Evolutionary conservation across 2,888 invertebrate genomes (phyloP), one percentile per base, ranked within the genome.

Genomic region (Cremastinae sp.): DNA sequence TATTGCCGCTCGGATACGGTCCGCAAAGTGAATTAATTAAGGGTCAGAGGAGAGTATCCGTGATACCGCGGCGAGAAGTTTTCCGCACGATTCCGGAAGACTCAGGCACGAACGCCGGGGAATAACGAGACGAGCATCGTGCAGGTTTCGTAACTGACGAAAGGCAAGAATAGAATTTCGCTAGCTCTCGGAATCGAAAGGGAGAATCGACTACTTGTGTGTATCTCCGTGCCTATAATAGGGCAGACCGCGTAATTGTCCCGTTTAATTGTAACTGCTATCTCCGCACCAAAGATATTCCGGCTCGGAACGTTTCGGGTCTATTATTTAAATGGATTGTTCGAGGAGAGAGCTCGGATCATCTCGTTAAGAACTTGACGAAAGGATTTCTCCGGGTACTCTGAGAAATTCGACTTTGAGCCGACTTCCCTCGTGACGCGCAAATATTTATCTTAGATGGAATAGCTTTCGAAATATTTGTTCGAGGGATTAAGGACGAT

Each of bases 11-110:
- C 79, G 81, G 78, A 81, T 84, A 77, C 78, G 77, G 81, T 76
- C 64, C 74, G 81, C 81, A 84, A 86, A 86, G 83, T 85, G 85
- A 87, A 87, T 87, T 86, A 87, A 88, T 87, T 87, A 84, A 83
- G 84, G 83, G 79, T 84, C 82, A 79, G 79, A 79, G 75, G 2
- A 28, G 76, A 70, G 61, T 55, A 41, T 47, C 55, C 68, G 70
- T 71, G 77, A 74, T 70, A 75, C 70, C 49, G 10, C 14, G 22
- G 59, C 37, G 68, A 55, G 39, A 51, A 61, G 58, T 69, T 51
- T 69, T 66, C 62, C 66, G 22, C 69, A 53, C 64, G 41, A 55
- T 65, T 61, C 59, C 64, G 71, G 75, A 61, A 71, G 65, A 56
- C 66, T 47, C 28, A n/a, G 22, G 28, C 53, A 59, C 66, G 71